Evolutionary conservation across 2,797 vertebrate species (phyloP), one percentile per base, ranked within the genome.

Genomic region (Paramormyrops hopkinsi): DNA sequence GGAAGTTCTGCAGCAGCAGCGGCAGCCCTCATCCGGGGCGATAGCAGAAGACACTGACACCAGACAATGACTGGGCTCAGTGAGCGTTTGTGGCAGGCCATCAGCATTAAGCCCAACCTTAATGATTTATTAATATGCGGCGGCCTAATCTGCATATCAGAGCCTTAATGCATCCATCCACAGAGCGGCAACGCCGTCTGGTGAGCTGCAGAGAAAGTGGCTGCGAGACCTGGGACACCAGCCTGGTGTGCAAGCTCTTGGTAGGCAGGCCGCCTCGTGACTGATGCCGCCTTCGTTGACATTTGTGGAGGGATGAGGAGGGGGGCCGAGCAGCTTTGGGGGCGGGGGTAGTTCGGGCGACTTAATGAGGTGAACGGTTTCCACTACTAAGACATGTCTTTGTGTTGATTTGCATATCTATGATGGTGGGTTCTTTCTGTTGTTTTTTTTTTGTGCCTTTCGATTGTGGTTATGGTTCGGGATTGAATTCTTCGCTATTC

Each of bases 1-100:
- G 94, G 94, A 94, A 94, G 94, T 94, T 96, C 94, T 12, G 76
- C 79, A 86, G 50, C 50, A 56, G 37, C 37, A 62, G 44, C 11
- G 1, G 65, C 25, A 73, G 65, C 29, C 29, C 12, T 84, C 84
- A 53, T 19, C 89, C 9, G 46, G n/a, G 59, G 93, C 56, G 29
- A 46, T 94, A 89, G 89, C 91, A 69, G 89, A 29, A 73, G 62
- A 51, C 6, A 92, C 93, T 90, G 91, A 92, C 94, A 94, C 93
- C 93, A 94, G 93, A 94, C 94, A 91, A 92, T 92, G 90, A 90
- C 92, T 92, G 93, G 82, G 88, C 84, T 53, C 62, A 3, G 87
- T 46, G 84, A 76, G 83, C 56, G 17, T 50, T 17, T 87, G 90
- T 87, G 44, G 59, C 41, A 65, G 59, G 46, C 29, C 87, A 86